Base-by-base conservation (phyloP, 2,797 vertebrate genomes). In the Adelosebastes latens region DNA sequence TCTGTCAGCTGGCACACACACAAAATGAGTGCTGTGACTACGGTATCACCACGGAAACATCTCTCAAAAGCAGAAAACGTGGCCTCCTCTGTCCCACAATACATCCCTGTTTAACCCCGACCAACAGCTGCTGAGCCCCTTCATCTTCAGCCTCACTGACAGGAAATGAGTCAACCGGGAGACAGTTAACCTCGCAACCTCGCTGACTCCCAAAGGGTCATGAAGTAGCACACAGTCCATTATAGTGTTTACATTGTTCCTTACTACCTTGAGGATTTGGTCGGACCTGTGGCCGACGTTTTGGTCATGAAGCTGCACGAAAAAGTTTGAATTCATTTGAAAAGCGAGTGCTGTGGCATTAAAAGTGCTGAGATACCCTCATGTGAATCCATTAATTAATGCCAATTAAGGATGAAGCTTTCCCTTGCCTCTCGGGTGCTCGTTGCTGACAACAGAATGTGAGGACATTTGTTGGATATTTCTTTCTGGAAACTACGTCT, bases 131-230 rank as follows among this genome's bases (percentile, higher is more conserved):
- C 83, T 39, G 59, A 83, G 70, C 64, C n/a, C 62, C 79, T 86
- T 80, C 86, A 82, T 88, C 79, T 82, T 69, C 52, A 63, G 36
- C 84, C 46, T 83, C 66, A 24, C 70, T 29, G 81, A 85, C 89
- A 93, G 92, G 92, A 93, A 93, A 91, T 91, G 92, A 92, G 80
- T 87, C 91, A 53, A 84, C 76, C 58, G 71, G 73, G 82, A 87
- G 84, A 83, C 87, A 58, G 93, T 89, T 91, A 83, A 93, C 92
- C 92, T 81, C 2, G 0, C 3, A 71, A 91, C 90, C 92, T 78
- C 56, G 1, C 11, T 36, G 85, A 78, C 83, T 78, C 68, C 67
- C 63, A 14, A 32, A 64, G 29, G 92, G 87, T 90, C 85, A 81
- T 11, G 60, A 82, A 84, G 88, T 75, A 77, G 78, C 83, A n/a